These are phyloP conservation scores for Scaptomyza graminum DNA, from an alignment of 1,140 invertebrate genomes.

Conservation along the genomic window DNA sequence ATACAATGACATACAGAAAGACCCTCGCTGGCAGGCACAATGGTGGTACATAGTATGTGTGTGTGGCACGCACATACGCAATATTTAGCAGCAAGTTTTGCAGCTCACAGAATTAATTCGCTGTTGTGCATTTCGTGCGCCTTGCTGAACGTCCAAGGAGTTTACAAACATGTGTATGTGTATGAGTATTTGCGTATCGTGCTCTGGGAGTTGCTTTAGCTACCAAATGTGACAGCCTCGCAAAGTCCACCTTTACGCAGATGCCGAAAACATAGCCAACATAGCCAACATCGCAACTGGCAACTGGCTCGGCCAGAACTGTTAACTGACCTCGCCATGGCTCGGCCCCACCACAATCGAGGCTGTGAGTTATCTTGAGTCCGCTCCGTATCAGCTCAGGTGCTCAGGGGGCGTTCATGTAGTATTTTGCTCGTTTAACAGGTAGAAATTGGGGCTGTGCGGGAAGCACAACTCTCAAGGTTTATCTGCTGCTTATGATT, in stretches of 20 bases:
- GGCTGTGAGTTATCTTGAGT: constrained; percentile 7
- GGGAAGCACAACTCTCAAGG: constrained; percentile 21
- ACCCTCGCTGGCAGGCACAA: too few species aligned
- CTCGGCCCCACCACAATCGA: too few species aligned
- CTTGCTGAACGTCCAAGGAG: neutral
- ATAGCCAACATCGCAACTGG: neutral
- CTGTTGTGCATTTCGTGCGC: constrained; percentile 53
- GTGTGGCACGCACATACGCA: constrained; percentile 65
- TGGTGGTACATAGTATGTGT: constrained; percentile 7
- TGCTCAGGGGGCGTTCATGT: constrained; percentile 30
- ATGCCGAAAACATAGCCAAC: too few species aligned
- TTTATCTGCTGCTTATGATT: constrained; percentile 51
- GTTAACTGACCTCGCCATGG: neutral
- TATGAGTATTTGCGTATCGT: neutral
- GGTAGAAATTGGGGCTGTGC: too few species aligned
- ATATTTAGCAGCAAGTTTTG: constrained; percentile 74
- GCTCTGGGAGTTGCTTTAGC: constrained; percentile 26
- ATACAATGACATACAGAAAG: too few species aligned
- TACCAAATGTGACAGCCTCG: constrained; percentile 30
- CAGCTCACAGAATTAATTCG: constrained; percentile 66
- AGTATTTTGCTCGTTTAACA: constrained; percentile 33
- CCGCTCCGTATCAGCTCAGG: constrained; percentile 13
- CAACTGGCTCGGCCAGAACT: constrained; percentile 7
- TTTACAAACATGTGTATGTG: neutral
- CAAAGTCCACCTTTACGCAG: constrained; percentile 16